Percentiles rank a stretch among this genome's conserved stretches.
Conservation (phyloP, 2,888 invertebrate species). For the Horisme vitalbata region DNA sequence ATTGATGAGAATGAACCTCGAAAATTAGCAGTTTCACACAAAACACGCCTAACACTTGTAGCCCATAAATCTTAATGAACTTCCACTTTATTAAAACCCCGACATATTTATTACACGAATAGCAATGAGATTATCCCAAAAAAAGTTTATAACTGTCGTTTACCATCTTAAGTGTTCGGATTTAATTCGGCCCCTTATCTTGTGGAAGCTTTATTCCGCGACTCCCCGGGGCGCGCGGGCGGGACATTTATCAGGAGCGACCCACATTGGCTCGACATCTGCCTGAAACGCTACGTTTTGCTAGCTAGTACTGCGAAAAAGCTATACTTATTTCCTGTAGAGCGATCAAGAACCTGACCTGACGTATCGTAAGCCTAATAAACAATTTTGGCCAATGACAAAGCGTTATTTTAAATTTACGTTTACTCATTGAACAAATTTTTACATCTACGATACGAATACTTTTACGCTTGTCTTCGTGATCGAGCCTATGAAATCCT, state of each 20-base stretch:
- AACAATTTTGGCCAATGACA: no score
- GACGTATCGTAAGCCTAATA: no score
- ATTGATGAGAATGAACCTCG: no score
- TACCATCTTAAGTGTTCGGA: slow-evolving; percentile 44
- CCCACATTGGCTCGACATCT: slow-evolving; percentile 65
- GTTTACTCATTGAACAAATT: not conserved
- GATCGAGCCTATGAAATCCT: no score
- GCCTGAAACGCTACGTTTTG: slow-evolving; percentile 15
- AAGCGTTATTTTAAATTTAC: no score
- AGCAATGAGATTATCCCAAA: slow-evolving; percentile 33
- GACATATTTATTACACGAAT: slow-evolving; percentile 27
- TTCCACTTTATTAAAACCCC: slow-evolving; percentile 17
- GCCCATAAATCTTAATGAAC: not conserved
- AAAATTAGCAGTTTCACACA: not conserved
- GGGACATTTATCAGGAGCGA: slow-evolving; percentile 74
- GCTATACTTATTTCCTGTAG: not conserved
- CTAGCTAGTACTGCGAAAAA: slow-evolving; percentile 18
- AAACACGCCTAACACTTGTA: not conserved
- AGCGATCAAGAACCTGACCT: no score
- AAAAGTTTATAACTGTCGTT: slow-evolving; percentile 39
- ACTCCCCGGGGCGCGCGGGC: slow-evolving; percentile 57
- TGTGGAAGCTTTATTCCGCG: slow-evolving; percentile 53
- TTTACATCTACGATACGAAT: no score
- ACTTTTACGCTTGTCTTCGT: no score
- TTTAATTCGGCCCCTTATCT: slow-evolving; percentile 58